Base-by-base conservation (phyloP, 2,888 invertebrate genomes). In the Girardia tigrina region DNA sequence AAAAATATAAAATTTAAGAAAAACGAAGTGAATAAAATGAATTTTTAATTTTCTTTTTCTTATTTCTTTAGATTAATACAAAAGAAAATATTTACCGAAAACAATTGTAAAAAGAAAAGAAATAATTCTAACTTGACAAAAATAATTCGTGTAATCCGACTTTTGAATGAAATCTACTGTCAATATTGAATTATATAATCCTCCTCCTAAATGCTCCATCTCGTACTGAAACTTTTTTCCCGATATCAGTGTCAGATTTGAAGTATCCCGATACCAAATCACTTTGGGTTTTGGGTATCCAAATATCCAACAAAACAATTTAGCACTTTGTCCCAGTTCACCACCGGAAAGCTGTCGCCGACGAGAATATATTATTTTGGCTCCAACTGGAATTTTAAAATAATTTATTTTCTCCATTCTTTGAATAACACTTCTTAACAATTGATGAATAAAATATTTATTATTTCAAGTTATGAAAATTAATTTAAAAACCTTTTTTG, bases 341-440 rank as follows among this genome's bases (percentile, higher is more conserved):
- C 56, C 56, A 56, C 56, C 56, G 56, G 56, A 56, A 56, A 56
- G 23, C 56, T 56, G 56, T 56, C 56, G 56, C 56, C 56, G 56
- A 56, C 56, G 56, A 12, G 56, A 56, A n/a, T 12, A 20, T 4
- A 56, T n/a, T 56, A 56, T 56, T 56, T 4, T 56, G 56, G 56
- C 56, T 56, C 56, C 56, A n/a, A 56, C 56, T 56, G 23, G 56
- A 56, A 56, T 56, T 56, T 56, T 4, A n/a, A n/a, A n/a, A n/a
- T n/a, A n/a, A n/a, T n/a, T n/a, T n/a, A n/a, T n/a, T n/a, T n/a
- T n/a, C n/a, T n/a, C n/a, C n/a, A n/a, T n/a, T n/a, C n/a, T n/a
- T n/a, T n/a, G n/a, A n/a, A n/a, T n/a, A n/a, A n/a, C n/a, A n/a
- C n/a, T n/a, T n/a, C n/a, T n/a, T n/a, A n/a, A n/a, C n/a, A n/a